Evolutionary conservation across 2,797 vertebrate species (phyloP).

Genomic region (Valencia hispanica): DNA sequence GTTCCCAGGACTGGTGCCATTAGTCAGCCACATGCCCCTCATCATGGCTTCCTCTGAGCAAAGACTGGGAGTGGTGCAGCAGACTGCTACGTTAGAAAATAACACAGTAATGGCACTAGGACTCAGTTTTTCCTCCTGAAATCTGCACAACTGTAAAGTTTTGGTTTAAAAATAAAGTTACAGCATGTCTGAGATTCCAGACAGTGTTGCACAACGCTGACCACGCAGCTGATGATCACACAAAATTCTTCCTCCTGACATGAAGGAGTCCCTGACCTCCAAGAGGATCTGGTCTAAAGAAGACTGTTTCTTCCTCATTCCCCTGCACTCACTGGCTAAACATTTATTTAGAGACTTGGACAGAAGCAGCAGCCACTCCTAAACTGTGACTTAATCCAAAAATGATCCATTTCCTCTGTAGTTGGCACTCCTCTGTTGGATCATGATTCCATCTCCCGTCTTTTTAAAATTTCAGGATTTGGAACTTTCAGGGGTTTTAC

Average conservation of each 20-base stretch:
- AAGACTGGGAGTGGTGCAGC: slow-evolving; percentile 33
- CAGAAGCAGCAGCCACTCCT: slow-evolving; percentile 41
- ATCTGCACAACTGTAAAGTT: neutral
- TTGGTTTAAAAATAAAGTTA: neutral
- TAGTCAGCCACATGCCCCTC: slow-evolving; percentile 40
- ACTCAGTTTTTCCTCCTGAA: slow-evolving; percentile 30
- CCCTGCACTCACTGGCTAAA: neutral
- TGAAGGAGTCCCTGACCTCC: slow-evolving; percentile 20
- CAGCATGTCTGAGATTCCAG: slow-evolving; percentile 31
- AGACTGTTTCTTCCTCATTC: neutral
- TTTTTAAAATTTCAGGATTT: neutral
- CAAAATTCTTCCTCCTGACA: slow-evolving; percentile 14
- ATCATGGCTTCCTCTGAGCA: slow-evolving; percentile 7
- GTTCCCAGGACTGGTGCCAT: slow-evolving; percentile 17
- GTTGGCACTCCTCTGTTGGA: neutral
- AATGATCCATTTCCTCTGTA: slow-evolving; percentile 38
- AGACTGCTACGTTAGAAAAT: slow-evolving; percentile 11
- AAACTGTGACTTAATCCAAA: slow-evolving; percentile 22
- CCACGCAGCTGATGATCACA: slow-evolving; percentile 11
- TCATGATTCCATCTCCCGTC: neutral
- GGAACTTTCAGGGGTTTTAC: neutral
- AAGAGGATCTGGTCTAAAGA: slow-evolving; percentile 28
- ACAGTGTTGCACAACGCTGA: slow-evolving; percentile 44
- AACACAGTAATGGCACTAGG: slow-evolving; percentile 4
- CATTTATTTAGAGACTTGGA: slow-evolving; percentile 18